phyloP scores from a whole-genome alignment of 2,797 vertebrate species.

The Gouania willdenowi region DNA sequence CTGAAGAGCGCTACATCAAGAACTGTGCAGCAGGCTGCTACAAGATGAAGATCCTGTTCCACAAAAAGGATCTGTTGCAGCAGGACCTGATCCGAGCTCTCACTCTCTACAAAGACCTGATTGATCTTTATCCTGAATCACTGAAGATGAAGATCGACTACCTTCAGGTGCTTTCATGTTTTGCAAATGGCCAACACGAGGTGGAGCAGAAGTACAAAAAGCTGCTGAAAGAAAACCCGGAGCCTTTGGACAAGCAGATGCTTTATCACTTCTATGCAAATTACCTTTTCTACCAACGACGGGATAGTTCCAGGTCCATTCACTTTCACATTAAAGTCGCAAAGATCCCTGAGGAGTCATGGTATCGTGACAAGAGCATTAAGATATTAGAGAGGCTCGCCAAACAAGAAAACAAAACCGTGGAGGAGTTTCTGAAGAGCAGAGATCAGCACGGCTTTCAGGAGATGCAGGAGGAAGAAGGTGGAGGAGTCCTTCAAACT shows the following conservation, averaged over 20 bases:
- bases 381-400: background rate
- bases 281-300: background rate
- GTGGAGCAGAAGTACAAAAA: constrained; percentile 29
- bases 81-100: constrained; percentile 9
- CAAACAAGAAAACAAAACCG: fast-evolving
- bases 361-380: constrained; percentile 2
- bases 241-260: constrained; percentile 26
- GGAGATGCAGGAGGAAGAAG: too few relatives aligned
- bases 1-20: constrained; percentile 39
- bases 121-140: too few relatives aligned
- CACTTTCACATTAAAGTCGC: constrained; percentile 7
- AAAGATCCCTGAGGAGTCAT: background rate
- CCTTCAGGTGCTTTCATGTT: constrained; percentile 3
- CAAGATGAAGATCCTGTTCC: constrained; percentile 24
- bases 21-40: constrained; percentile 29
- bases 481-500: too few relatives aligned
- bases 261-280: constrained; percentile 36
- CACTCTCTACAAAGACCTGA: background rate
- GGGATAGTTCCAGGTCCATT: fast-evolving
- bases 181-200: background rate
- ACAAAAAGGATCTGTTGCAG: fast-evolving
- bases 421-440: background rate
- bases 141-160: constrained; percentile 33
- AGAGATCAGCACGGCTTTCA: too few relatives aligned
- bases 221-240: constrained; percentile 7